phyloP scores from a whole-genome alignment of 35 echinoderm and acorn worm genomes.

The Ophioderma brevispina region DNA sequence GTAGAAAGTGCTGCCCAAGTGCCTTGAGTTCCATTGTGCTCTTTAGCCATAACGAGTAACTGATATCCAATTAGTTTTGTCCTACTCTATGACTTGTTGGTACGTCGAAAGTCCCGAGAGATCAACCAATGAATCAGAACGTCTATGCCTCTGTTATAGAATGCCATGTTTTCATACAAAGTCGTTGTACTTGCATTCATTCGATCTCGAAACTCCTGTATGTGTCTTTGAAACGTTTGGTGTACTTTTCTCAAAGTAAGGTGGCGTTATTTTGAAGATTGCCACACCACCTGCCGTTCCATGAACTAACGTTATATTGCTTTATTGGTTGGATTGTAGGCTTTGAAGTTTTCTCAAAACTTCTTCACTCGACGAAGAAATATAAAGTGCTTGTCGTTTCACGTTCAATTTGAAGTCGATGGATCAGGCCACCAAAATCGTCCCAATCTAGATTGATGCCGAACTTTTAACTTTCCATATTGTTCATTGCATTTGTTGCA shows the following conservation, averaged over 20 bases:
- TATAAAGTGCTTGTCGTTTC: conserved; percentile 12
- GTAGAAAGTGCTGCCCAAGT: conserved; percentile 62
- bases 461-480: not conserved
- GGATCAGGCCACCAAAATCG: conserved; percentile 12
- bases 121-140: not conserved
- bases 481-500: not conserved
- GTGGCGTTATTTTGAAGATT: not conserved
- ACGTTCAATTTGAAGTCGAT: conserved; percentile 30
- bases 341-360: not conserved
- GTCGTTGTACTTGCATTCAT: not conserved
- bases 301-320: not conserved
- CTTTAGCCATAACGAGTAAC: conserved; percentile 65
- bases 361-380: not conserved
- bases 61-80: conserved; percentile 43
- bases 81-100: conserved; percentile 25
- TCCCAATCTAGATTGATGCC: not conserved
- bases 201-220: not conserved
- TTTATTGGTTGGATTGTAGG: not conserved
- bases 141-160: conserved; percentile 33
- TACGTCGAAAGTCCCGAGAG: not conserved
- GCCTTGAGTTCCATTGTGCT: conserved; percentile 57
- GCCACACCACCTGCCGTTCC: not conserved
- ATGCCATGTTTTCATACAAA: conserved; percentile 3
- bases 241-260: conserved; percentile 12
- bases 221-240: not conserved